These are phyloP conservation scores for Lutraria rhynchaena DNA, from an alignment of 1,140 invertebrate species.

Conservation along the genomic window DNA sequence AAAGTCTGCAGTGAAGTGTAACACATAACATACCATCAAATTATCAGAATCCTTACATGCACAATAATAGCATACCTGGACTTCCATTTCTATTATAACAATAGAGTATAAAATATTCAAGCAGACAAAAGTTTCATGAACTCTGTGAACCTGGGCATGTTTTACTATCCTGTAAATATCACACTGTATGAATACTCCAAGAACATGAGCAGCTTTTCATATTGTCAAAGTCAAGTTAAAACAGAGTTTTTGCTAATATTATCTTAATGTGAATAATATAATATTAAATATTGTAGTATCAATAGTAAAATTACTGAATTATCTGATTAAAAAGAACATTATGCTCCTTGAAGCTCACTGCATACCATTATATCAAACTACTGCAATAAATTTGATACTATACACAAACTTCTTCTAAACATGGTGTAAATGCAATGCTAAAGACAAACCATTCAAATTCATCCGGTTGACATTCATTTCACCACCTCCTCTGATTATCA, in stretches of 20 bases:
- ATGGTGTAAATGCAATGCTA: not conserved
- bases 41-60: not conserved
- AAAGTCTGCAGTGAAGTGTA: not conserved
- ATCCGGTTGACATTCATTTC: constrained; percentile 66
- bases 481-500: constrained; percentile 70
- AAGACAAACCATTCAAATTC: constrained; percentile 10
- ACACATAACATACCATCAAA: not conserved
- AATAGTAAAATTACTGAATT: not conserved
- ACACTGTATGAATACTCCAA: too few species aligned
- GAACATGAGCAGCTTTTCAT: too few species aligned
- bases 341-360: not conserved
- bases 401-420: not conserved
- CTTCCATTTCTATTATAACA: not conserved
- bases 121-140: not conserved
- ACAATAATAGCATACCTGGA: not conserved
- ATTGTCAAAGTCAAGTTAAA: too few species aligned
- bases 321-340: not conserved
- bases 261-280: too few species aligned
- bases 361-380: not conserved
- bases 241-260: too few species aligned
- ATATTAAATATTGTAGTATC: not conserved
- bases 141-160: not conserved
- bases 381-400: not conserved
- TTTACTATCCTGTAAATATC: not conserved
- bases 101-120: not conserved